Evolutionary conservation across 53 echinoderm and acorn worm species (phyloP).

Genomic region (Stichopus horrens): DNA sequence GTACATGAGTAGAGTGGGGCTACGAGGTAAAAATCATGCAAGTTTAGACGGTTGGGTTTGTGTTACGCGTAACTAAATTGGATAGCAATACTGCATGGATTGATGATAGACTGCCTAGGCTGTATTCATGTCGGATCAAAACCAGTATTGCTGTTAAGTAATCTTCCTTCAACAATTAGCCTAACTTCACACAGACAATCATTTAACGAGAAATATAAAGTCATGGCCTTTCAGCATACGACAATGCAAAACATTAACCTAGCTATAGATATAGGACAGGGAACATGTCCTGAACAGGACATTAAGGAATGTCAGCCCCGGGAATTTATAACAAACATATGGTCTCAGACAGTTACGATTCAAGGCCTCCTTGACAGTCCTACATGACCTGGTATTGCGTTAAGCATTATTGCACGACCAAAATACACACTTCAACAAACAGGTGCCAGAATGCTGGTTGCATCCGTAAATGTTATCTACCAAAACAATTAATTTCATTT

Average conservation of each 20-base stretch:
- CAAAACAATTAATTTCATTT: constrained; percentile 17
- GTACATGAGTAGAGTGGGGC: no score
- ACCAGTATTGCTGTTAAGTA: no score
- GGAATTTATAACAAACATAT: constrained; percentile 29
- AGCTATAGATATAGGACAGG: not conserved
- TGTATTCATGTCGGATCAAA: no score
- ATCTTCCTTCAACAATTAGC: no score
- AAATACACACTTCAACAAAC: constrained; percentile 44
- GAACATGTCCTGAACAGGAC: constrained; percentile 4
- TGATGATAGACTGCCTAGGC: no score
- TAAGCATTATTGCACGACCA: constrained; percentile 48
- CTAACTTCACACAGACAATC: no score
- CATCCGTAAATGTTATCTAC: constrained; percentile 33
- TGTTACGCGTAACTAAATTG: no score
- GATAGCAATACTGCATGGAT: no score
- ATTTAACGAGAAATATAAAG: not conserved
- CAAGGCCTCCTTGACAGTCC: constrained; percentile 7
- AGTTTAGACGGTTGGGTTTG: no score
- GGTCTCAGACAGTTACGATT: not conserved
- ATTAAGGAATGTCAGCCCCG: constrained; percentile 1
- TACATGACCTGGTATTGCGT: constrained; percentile 21
- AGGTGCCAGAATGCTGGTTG: constrained; percentile 40
- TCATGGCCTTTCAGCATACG: not conserved
- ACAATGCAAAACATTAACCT: no score
- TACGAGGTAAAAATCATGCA: no score